Percentiles rank a stretch among this genome's conserved stretches.
These are phyloP conservation scores for Oeneis ivallda DNA, from an alignment of 2,888 invertebrate species.

Conservation along the genomic window DNA sequence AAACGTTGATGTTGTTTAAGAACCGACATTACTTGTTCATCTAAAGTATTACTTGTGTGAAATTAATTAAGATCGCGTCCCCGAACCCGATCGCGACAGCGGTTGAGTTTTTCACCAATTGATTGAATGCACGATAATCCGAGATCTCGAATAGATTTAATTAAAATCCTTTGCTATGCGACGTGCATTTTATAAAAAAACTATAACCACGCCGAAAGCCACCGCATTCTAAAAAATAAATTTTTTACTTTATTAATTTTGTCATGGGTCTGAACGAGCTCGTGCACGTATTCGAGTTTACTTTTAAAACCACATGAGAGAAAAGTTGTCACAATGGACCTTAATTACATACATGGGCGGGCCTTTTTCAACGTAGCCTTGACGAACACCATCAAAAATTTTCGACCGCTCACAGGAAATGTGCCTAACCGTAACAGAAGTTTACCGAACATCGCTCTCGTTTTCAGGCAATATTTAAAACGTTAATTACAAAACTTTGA, in stretches of 20 bases:
- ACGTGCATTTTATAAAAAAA: neutral
- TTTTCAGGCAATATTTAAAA: conserved; percentile 47
- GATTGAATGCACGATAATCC: neutral
- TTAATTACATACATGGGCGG: conserved; percentile 65
- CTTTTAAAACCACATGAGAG: conserved; percentile 65
- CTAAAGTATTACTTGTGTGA: too few relatives aligned
- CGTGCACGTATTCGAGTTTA: conserved; percentile 49
- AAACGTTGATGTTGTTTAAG: too few relatives aligned
- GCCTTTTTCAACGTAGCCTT: conserved; percentile 55
- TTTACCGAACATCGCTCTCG: conserved; percentile 39
- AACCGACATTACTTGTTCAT: too few relatives aligned
- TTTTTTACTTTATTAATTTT: conserved; percentile 2
- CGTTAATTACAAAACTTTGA: conserved; percentile 37
- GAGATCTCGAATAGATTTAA: neutral
- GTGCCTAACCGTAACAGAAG: conserved; percentile 46
- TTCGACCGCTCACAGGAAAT: conserved; percentile 50
- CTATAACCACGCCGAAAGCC: neutral
- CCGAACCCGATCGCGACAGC: too few relatives aligned
- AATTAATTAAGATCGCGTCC: too few relatives aligned
- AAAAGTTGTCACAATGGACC: conserved; percentile 64
- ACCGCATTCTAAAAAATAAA: neutral
- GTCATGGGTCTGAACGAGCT: neutral
- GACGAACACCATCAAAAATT: conserved; percentile 59
- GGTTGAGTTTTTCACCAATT: neutral
- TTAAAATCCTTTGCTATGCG: neutral